These are phyloP conservation scores for Hypanus sabinus DNA, from an alignment of 2,113 vertebrate species.

Conservation along the genomic window DNA sequence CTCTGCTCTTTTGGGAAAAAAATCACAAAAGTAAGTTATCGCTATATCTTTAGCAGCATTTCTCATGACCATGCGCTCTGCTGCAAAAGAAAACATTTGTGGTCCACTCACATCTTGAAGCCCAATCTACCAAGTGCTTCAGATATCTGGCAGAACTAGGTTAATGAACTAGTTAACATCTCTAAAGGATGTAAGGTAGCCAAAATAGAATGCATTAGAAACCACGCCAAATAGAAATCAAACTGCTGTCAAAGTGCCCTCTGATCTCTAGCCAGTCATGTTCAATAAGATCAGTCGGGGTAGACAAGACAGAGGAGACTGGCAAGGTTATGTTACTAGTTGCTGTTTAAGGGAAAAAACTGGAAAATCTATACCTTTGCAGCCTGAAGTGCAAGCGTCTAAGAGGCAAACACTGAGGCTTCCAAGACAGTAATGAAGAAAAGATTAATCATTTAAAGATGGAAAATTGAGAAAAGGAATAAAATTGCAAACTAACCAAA, in stretches of 20 bases:
- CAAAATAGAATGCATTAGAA: background rate
- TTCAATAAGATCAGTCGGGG: background rate
- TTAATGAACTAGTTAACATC: background rate
- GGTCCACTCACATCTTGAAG: background rate
- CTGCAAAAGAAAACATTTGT: background rate
- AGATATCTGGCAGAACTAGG: background rate
- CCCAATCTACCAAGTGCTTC: background rate
- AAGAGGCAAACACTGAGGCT: background rate
- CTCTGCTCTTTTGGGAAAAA: background rate
- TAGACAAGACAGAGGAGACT: background rate
- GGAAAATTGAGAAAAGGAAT: background rate
- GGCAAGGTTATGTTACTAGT: background rate
- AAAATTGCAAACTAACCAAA: background rate
- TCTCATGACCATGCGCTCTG: background rate
- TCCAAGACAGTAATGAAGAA: background rate
- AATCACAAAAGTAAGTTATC: background rate
- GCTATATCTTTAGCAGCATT: background rate
- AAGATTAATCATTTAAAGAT: background rate
- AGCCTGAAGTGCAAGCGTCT: background rate
- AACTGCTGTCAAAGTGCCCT: background rate
- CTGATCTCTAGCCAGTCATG: background rate
- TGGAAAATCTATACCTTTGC: background rate
- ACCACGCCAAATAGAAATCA: background rate
- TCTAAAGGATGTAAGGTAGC: background rate
- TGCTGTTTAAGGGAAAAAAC: background rate